Conservation (phyloP, 64 coral and sea anemone species). For the Exaiptasia diaphana region DNA sequence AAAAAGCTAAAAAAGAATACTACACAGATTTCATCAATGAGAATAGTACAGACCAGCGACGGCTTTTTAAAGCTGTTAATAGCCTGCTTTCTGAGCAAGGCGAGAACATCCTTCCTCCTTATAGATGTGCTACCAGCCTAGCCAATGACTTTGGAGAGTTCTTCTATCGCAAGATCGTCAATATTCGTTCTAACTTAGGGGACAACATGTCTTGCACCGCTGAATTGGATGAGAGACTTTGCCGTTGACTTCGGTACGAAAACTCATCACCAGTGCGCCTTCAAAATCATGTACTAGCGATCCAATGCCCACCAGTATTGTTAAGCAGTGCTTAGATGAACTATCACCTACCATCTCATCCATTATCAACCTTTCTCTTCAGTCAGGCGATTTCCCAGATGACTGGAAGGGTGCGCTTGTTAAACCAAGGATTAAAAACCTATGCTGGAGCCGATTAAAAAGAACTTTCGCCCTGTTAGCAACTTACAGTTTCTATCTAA, state of each 20-base stretch:
- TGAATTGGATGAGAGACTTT: background rate
- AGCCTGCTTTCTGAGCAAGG: background rate
- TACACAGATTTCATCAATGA: background rate
- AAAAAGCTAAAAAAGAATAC: background rate
- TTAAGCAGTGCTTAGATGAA: conserved; percentile 8
- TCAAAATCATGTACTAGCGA: conserved; percentile 23
- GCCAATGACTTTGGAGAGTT: too few species aligned
- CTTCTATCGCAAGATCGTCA: too few species aligned
- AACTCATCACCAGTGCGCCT: conserved; percentile 19
- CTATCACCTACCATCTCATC: background rate
- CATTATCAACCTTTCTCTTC: conserved; percentile 5
- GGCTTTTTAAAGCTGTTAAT: background rate
- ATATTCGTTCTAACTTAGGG: too few species aligned
- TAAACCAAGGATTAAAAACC: conserved; percentile 8
- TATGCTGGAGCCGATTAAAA: background rate
- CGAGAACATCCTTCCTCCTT: too few species aligned
- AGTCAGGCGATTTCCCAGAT: background rate
- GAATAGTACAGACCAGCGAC: conserved; percentile 1
- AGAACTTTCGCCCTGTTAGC: conserved; percentile 18
- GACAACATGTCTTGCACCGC: background rate
- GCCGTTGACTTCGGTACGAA: conserved; percentile 6
- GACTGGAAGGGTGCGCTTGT: conserved; percentile 28
- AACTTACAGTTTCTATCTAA: conserved; percentile 13
- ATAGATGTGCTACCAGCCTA: too few species aligned
- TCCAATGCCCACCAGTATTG: conserved; percentile 22